These are phyloP conservation scores for Cebus imitator DNA, from an alignment of 2,113 vertebrate species.

Conservation along the genomic window DNA sequence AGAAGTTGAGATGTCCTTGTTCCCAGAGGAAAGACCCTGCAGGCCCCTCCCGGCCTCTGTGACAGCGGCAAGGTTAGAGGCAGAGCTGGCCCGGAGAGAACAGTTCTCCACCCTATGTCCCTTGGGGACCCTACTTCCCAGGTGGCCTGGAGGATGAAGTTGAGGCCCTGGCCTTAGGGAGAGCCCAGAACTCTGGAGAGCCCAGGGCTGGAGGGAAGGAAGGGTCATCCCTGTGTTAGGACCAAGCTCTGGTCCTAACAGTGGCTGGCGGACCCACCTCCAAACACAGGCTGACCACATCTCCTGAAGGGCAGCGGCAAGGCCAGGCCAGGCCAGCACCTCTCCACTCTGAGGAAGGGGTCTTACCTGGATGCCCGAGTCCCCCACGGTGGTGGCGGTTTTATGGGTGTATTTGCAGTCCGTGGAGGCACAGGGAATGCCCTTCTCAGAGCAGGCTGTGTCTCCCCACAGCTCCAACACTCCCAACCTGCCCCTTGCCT, in stretches of 20 bases:
- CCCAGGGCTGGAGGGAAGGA: background rate
- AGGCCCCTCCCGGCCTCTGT: background rate
- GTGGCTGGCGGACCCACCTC: background rate
- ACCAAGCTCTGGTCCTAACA: fast-evolving
- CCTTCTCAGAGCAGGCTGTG: background rate
- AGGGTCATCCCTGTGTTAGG: background rate
- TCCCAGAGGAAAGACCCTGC: background rate
- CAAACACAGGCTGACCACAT: background rate
- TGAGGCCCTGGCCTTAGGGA: background rate
- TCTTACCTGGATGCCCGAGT: background rate
- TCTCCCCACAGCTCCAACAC: background rate
- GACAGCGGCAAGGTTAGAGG: background rate
- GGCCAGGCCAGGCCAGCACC: background rate
- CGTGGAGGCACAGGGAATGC: fast-evolving
- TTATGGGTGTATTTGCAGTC: background rate
- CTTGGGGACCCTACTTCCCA: background rate
- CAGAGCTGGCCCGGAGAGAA: background rate
- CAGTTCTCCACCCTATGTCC: background rate
- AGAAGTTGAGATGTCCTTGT: background rate
- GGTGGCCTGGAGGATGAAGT: background rate
- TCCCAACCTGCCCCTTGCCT: background rate
- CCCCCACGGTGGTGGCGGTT: fast-evolving
- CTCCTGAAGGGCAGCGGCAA: fast-evolving
- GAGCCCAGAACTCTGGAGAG: background rate
- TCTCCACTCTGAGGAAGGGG: background rate